Conservation (phyloP, 2,113 vertebrate species). For the Tragulus kanchil region DNA sequence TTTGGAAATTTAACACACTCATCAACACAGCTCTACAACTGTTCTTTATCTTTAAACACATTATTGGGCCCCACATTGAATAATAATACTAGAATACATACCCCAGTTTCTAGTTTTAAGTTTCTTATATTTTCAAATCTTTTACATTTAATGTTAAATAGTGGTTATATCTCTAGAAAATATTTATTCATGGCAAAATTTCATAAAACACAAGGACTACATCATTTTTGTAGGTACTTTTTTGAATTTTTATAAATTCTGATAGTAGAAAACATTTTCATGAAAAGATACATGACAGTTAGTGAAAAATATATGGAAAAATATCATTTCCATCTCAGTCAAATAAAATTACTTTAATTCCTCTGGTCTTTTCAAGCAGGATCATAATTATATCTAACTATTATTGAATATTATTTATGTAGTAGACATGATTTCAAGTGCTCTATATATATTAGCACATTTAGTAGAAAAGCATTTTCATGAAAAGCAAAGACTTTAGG, state of each 20-base stretch:
- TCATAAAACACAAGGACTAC: neutral
- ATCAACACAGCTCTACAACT: neutral
- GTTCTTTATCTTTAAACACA: neutral
- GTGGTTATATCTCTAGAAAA: neutral
- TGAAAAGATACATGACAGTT: neutral
- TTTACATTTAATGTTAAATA: neutral
- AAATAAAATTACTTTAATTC: conserved; percentile 42
- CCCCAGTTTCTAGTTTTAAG: neutral
- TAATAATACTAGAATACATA: neutral
- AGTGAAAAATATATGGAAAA: neutral
- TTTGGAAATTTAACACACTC: neutral
- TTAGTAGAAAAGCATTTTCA: too few relatives aligned
- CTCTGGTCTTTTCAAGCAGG: neutral
- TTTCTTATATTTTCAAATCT: neutral
- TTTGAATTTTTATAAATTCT: neutral
- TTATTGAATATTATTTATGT: conserved; percentile 8
- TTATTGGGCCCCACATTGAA: neutral
- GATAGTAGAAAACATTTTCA: neutral
- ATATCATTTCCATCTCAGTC: neutral
- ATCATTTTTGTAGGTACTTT: neutral
- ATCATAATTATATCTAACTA: neutral
- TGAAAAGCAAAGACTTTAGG: conserved; percentile 44
- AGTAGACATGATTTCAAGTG: neutral
- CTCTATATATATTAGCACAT: neutral
- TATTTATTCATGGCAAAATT: neutral